These are phyloP conservation scores for Ganaspis sp. DNA, from an alignment of 1,140 invertebrate species.

Conservation along the genomic window DNA sequence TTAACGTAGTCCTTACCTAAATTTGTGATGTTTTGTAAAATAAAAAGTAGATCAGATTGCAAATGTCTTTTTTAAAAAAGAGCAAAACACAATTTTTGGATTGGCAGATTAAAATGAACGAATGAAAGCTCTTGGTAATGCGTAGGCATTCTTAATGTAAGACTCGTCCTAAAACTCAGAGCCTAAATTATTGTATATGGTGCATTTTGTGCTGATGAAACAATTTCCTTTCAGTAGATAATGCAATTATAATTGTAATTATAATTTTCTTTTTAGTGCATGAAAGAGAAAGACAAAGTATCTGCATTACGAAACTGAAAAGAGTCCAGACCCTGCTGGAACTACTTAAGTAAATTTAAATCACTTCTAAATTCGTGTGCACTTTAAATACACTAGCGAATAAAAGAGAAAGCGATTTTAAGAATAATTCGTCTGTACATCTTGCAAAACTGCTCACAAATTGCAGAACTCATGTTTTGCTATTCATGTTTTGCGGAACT, in stretches of 20 bases:
- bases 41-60: no score
- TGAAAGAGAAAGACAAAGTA: background rate
- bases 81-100: background rate
- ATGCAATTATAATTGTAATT: no score
- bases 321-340: no score
- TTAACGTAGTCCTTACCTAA: no score
- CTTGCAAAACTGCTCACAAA: no score
- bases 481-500: no score
- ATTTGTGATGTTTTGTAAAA: background rate
- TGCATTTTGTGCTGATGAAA: background rate
- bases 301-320: no score
- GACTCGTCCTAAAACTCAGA: conserved; percentile 4
- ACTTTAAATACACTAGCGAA: no score
- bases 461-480: no score
- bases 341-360: background rate
- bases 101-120: background rate
- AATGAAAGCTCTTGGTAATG: conserved; percentile 7
- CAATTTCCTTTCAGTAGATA: background rate
- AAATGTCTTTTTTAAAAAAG: no score
- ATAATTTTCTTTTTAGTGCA: no score
- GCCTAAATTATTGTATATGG: background rate
- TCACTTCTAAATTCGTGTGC: background rate
- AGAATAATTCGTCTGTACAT: background rate
- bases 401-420: background rate
- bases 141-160: background rate